These are phyloP conservation scores for Decapterus maruadsi DNA, from an alignment of 2,797 vertebrate species.

Conservation along the genomic window DNA sequence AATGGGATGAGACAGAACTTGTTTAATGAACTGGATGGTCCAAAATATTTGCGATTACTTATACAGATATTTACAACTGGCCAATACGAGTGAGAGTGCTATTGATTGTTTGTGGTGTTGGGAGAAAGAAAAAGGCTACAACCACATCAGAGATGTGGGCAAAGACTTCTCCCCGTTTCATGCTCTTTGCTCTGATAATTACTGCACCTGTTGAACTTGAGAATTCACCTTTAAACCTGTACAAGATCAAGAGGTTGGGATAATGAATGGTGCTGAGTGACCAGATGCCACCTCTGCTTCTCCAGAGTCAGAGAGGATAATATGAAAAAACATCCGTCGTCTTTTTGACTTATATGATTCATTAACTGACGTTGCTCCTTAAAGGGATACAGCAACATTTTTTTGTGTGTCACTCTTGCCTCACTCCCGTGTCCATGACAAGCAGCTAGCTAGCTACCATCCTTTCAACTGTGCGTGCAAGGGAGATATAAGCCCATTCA, in stretches of 20 bases:
- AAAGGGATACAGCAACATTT: too few species aligned
- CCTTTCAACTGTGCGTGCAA: too few species aligned
- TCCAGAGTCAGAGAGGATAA: slow-evolving; percentile 4
- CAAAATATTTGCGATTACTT: slow-evolving; percentile 55
- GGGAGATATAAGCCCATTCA: too few species aligned
- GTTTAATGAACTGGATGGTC: slow-evolving; percentile 47
- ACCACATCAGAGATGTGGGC: slow-evolving; percentile 15
- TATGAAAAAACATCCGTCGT: background rate
- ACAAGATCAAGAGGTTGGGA: slow-evolving; percentile 3
- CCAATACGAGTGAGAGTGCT: slow-evolving; percentile 35
- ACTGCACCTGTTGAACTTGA: slow-evolving; percentile 35
- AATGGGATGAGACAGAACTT: slow-evolving; percentile 49
- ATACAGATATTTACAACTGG: slow-evolving; percentile 45
- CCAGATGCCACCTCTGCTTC: slow-evolving; percentile 13
- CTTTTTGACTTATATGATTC: background rate
- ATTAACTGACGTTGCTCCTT: background rate
- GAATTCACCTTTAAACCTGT: slow-evolving; percentile 53
- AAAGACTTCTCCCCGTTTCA: slow-evolving; percentile 26
- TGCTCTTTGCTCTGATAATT: slow-evolving; percentile 46
- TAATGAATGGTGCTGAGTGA: slow-evolving; percentile 29
- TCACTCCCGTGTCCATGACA: too few species aligned
- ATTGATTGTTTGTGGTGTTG: slow-evolving; percentile 50
- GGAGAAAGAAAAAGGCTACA: slow-evolving; percentile 30
- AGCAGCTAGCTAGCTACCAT: too few species aligned
- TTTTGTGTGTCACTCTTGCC: too few species aligned